These are phyloP conservation scores for Epinotia brunnichana DNA, from an alignment of 2,888 invertebrate species.

Conservation along the genomic window DNA sequence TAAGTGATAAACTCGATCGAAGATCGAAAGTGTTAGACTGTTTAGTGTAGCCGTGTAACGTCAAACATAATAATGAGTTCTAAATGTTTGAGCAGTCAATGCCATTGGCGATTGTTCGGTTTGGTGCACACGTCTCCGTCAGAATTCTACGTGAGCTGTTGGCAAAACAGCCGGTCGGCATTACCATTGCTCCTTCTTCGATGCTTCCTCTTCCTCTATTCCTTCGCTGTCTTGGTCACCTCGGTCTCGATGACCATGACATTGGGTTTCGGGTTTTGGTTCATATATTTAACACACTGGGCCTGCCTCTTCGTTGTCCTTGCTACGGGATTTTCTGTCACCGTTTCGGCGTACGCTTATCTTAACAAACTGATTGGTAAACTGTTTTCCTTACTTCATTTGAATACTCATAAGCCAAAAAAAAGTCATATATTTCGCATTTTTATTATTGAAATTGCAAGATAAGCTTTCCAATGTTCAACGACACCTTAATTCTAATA, in stretches of 20 bases:
- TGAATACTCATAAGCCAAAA: not conserved
- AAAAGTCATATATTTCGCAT: not conserved
- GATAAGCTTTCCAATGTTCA: too few relatives aligned
- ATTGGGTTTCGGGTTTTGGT: conserved; percentile 68
- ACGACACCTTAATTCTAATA: too few relatives aligned
- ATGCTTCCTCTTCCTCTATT: conserved; percentile 63
- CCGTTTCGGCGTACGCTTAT: conserved; percentile 63
- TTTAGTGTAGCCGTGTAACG: not conserved
- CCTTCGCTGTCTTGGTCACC: conserved; percentile 59
- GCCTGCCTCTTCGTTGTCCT: conserved; percentile 66
- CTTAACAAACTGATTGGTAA: conserved; percentile 66
- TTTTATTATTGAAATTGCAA: too few relatives aligned
- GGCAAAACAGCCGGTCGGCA: conserved; percentile 65
- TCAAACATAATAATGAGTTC: conserved; percentile 49
- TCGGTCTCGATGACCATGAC: conserved; percentile 59
- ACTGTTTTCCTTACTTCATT: conserved; percentile 42
- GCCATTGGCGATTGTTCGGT: conserved; percentile 61
- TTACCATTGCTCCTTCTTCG: conserved; percentile 61
- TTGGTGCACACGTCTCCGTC: conserved; percentile 63
- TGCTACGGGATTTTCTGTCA: conserved; percentile 62
- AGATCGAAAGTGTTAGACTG: conserved; percentile 7
- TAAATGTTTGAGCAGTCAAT: conserved; percentile 54
- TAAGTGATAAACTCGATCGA: conserved; percentile 27
- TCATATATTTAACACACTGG: conserved; percentile 79
- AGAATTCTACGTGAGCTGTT: conserved; percentile 71